phyloP scores from a whole-genome alignment of 2,888 invertebrate species.

The Bibio marci region DNA sequence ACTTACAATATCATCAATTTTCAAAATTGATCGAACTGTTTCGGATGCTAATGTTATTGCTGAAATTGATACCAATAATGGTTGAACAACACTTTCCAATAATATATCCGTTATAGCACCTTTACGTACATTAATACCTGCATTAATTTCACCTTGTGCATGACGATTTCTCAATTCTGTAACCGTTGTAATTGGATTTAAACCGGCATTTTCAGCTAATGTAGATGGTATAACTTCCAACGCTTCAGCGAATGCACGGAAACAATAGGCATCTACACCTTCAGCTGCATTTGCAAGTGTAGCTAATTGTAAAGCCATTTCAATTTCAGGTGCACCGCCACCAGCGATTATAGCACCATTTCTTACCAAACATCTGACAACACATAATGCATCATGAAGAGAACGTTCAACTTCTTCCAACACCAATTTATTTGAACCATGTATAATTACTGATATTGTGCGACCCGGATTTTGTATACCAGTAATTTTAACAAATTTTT shows the following conservation, averaged over 20 bases:
- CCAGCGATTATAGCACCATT: conserved; percentile 84
- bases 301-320: conserved; percentile 70
- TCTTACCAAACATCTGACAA: conserved; percentile 91
- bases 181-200: conserved; percentile 88
- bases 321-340: conserved; percentile 96
- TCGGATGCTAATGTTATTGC: conserved; percentile 90
- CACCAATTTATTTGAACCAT: conserved; percentile 71
- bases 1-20: conserved; percentile 94
- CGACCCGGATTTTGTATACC: conserved; percentile 75
- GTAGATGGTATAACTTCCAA: conserved; percentile 87
- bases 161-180: conserved; percentile 92
- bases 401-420: conserved; percentile 83
- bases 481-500: conserved; percentile 83
- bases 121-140: conserved; percentile 93
- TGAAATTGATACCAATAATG: conserved; percentile 84
- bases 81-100: conserved; percentile 95
- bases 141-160: conserved; percentile 66
- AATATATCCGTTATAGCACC: conserved; percentile 93
- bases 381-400: conserved; percentile 77
- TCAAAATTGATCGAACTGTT: conserved; percentile 92
- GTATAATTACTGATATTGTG: conserved; percentile 83
- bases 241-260: conserved; percentile 89
- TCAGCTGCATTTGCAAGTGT: conserved; percentile 65
- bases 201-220: conserved; percentile 71
- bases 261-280: conserved; percentile 90